Conservation (phyloP, 2,888 invertebrate genomes). For the Drosophila hamatofila region DNA sequence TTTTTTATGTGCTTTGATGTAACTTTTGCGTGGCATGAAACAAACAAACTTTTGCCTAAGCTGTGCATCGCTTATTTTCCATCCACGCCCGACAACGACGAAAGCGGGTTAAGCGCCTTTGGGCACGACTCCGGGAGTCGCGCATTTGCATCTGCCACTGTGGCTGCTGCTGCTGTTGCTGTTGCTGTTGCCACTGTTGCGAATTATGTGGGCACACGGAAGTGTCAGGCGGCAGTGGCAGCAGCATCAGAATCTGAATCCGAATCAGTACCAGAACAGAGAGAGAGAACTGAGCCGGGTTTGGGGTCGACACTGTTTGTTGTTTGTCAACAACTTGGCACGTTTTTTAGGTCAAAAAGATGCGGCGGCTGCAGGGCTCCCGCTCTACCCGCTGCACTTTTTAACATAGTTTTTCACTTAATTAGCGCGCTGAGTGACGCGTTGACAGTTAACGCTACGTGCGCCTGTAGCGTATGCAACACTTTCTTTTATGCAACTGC, state of each 20-base stretch:
- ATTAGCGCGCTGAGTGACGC: slow-evolving; percentile 76
- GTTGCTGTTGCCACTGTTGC: slow-evolving; percentile 43
- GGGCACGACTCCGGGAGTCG: slow-evolving; percentile 56
- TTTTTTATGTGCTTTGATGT: slow-evolving; percentile 39
- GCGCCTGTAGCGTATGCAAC: slow-evolving; percentile 66
- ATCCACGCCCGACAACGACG: slow-evolving; percentile 40
- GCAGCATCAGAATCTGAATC: slow-evolving; percentile 21
- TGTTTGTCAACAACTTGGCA: slow-evolving; percentile 79
- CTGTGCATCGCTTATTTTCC: slow-evolving; percentile 63
- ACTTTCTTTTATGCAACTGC: slow-evolving; percentile 52
- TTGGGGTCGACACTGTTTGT: slow-evolving; percentile 57
- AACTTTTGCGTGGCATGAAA: slow-evolving; percentile 48
- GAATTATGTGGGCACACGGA: slow-evolving; percentile 72
- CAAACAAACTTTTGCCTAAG: slow-evolving; percentile 56
- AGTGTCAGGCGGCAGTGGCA: slow-evolving; percentile 27
- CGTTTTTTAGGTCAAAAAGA: slow-evolving; percentile 68
- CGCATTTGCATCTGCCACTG: slow-evolving; percentile 69
- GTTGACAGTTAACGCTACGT: slow-evolving; percentile 73
- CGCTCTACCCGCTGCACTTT: slow-evolving; percentile 48
- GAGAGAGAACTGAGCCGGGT: slow-evolving; percentile 6
- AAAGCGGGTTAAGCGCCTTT: slow-evolving; percentile 80
- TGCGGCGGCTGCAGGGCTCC: slow-evolving; percentile 22
- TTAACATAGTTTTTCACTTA: slow-evolving; percentile 79
- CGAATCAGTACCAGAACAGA: slow-evolving; percentile 28
- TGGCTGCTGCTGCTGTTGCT: neutral